Percentiles rank a stretch among this genome's conserved stretches.
Evolutionary conservation across 2,113 vertebrate species (phyloP).

Genomic region (Urocolius indicus): DNA sequence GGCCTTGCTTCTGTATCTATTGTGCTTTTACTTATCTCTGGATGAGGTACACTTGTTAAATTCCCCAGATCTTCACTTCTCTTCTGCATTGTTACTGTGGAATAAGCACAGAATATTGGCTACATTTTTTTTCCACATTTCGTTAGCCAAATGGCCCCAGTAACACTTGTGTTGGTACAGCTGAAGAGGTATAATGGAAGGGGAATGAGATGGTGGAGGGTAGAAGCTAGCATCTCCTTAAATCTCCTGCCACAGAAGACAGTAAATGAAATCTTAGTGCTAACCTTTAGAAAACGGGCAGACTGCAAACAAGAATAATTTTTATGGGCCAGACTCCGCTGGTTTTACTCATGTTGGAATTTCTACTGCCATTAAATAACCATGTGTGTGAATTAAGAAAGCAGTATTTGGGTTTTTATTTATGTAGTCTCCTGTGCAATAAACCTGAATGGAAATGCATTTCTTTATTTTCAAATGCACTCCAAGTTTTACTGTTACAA

Average conservation of each 20-base stretch:
- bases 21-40: slow-evolving; percentile 23
- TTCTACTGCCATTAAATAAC: slow-evolving; percentile 36
- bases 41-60: neutral
- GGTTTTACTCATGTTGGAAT: slow-evolving; percentile 23
- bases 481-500: slow-evolving; percentile 34
- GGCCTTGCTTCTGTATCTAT: neutral
- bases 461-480: slow-evolving; percentile 47
- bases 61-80: slow-evolving; percentile 1
- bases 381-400: slow-evolving; percentile 41
- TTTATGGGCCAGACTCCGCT: slow-evolving; percentile 35
- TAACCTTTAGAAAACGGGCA: slow-evolving; percentile 28
- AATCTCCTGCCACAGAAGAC: neutral
- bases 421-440: slow-evolving; percentile 31
- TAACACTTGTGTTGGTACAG: neutral
- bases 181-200: neutral
- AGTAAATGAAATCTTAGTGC: slow-evolving; percentile 17
- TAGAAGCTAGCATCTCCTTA: neutral
- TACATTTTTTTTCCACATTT: neutral
- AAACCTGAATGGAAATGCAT: slow-evolving; percentile 14
- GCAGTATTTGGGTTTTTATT: slow-evolving; percentile 28
- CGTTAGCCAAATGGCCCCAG: neutral
- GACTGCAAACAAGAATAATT: slow-evolving; percentile 51
- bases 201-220: neutral
- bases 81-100: neutral
- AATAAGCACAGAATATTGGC: neutral